A percentile compares a stretch with the other conserved stretches of the same genome.
Conservation (phyloP, 1,140 invertebrate genomes). For the Bombus consobrinus region DNA sequence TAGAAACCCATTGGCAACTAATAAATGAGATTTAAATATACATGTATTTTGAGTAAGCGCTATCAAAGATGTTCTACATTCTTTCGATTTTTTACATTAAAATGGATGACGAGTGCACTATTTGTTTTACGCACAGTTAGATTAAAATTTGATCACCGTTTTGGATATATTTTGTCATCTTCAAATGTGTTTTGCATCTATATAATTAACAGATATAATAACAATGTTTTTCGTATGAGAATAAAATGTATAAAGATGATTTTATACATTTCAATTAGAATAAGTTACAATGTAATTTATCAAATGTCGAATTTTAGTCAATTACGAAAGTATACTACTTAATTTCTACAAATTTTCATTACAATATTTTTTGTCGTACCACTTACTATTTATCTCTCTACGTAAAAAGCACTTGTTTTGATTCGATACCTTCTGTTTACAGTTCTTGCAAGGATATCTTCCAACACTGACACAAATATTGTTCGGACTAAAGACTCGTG, state of each 20-base stretch:
- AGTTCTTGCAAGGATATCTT: background rate
- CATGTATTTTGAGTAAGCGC: background rate
- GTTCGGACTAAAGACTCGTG: background rate
- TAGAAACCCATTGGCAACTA: background rate
- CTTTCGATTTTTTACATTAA: background rate
- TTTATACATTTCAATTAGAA: background rate
- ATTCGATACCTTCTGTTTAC: constrained; percentile 18
- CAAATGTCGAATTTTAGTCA: too few relatives aligned
- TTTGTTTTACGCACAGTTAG: background rate
- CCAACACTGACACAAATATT: background rate
- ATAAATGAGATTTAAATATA: background rate
- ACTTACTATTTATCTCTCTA: background rate
- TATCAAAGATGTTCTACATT: background rate
- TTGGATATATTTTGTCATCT: background rate
- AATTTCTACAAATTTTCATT: background rate
- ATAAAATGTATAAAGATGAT: too few relatives aligned
- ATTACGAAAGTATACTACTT: background rate
- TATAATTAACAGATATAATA: background rate
- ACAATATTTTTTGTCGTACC: too few relatives aligned
- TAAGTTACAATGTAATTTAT: background rate
- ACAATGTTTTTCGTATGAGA: background rate
- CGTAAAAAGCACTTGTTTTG: background rate
- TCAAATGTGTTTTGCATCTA: background rate
- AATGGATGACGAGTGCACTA: background rate
- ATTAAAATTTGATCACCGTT: background rate